Conservation (phyloP, 1,140 invertebrate genomes). For the Pseudomyrmex pallidus region DNA sequence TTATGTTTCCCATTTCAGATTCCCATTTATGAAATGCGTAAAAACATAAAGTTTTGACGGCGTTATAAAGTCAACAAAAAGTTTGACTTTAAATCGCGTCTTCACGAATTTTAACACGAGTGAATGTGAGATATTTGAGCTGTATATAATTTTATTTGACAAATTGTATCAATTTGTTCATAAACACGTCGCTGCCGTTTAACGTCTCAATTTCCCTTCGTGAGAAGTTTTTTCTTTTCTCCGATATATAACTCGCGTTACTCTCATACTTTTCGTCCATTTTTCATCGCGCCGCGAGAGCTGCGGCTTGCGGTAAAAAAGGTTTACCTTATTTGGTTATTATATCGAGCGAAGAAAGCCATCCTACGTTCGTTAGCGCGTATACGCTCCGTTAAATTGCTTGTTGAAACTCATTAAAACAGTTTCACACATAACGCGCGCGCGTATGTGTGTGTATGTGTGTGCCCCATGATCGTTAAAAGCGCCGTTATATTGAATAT, state of each 20-base stretch:
- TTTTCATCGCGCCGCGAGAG: conserved; percentile 34
- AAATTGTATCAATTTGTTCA: conserved; percentile 10
- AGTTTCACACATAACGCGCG: conserved; percentile 27
- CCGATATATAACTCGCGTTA: background rate
- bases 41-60: conserved; percentile 1
- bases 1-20: background rate
- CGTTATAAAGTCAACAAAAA: background rate
- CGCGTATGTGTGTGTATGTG: background rate
- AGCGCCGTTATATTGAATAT: conserved; percentile 49
- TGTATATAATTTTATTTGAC: no score
- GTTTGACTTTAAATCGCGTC: no score
- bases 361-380: conserved; percentile 25
- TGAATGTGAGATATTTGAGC: no score
- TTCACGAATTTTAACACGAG: no score
- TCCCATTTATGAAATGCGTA: background rate
- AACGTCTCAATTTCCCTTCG: conserved; percentile 25
- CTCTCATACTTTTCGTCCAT: background rate
- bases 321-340: conserved; percentile 24
- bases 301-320: conserved; percentile 1
- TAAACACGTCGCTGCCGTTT: background rate
- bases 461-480: conserved; percentile 17
- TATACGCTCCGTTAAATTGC: conserved; percentile 7
- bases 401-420: conserved; percentile 56
- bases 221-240: conserved; percentile 4
- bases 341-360: conserved; percentile 41